phyloP scores from a whole-genome alignment of 1,140 invertebrate species.

The Nephila pilipes region DNA sequence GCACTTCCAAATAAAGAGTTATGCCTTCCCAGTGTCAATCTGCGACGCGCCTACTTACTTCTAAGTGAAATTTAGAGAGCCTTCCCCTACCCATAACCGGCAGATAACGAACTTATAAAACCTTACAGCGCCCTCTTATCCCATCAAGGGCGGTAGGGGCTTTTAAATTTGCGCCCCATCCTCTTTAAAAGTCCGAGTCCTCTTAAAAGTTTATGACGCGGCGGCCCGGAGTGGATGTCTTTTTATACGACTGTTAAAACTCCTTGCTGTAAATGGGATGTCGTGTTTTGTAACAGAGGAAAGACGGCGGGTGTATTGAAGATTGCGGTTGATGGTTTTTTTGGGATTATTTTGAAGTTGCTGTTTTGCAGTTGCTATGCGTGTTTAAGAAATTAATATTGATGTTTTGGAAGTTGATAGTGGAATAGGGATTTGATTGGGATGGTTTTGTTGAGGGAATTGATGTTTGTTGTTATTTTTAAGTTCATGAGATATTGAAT shows the following conservation, averaged over 20 bases:
- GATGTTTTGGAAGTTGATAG: no score
- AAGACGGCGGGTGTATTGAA: neutral
- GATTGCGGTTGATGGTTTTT: neutral
- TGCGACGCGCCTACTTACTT: conserved; percentile 30
- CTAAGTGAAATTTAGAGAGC: conserved; percentile 69
- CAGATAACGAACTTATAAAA: conserved; percentile 69
- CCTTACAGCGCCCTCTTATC: conserved; percentile 55
- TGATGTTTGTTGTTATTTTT: no score
- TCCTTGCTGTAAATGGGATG: neutral
- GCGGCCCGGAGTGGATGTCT: neutral
- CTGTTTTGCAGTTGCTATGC: no score
- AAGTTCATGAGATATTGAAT: no score
- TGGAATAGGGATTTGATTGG: no score
- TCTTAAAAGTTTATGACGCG: conserved; percentile 52
- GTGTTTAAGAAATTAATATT: no score
- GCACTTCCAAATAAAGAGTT: conserved; percentile 54
- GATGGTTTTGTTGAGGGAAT: no score
- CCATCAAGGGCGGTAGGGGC: conserved; percentile 9
- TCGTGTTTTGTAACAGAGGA: neutral
- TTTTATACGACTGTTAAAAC: conserved; percentile 8
- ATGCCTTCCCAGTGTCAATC: conserved; percentile 36
- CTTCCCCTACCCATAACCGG: conserved; percentile 41
- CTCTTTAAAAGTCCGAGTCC: conserved; percentile 26
- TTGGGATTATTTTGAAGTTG: no score
- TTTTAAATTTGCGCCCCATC: conserved; percentile 58